Conservation (phyloP, 2,888 invertebrate species). For the Nomada lathburiana region DNA sequence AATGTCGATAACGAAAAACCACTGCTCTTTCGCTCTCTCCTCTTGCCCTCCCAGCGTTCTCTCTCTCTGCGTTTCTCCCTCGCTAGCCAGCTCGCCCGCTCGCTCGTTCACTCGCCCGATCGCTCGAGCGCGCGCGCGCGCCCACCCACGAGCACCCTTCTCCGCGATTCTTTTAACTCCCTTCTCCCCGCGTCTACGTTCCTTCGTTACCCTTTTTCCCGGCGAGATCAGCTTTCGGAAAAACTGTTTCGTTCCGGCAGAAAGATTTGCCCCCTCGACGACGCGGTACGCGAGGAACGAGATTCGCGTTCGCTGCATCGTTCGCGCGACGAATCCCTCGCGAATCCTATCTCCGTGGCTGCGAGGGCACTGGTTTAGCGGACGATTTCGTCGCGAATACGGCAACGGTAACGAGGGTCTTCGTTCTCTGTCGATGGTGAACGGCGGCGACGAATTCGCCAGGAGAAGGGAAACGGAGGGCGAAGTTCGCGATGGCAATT, state of each 20-base stretch:
- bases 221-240: constrained; percentile 66
- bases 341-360: constrained; percentile 50
- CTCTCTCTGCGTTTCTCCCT: constrained; percentile 29
- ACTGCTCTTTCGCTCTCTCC: constrained; percentile 66
- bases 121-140: constrained; percentile 24
- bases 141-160: background rate
- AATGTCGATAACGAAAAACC: constrained; percentile 85
- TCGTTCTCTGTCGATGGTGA: constrained; percentile 21
- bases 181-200: constrained; percentile 16
- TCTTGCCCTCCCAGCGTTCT: constrained; percentile 26
- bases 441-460: constrained; percentile 1
- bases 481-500: background rate
- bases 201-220: constrained; percentile 29
- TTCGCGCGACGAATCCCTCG: constrained; percentile 1
- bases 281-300: constrained; percentile 35
- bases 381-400: constrained; percentile 61
- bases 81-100: constrained; percentile 26
- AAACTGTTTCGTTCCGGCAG: constrained; percentile 46
- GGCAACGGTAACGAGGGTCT: constrained; percentile 7
- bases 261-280: background rate
- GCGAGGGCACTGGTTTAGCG: constrained; percentile 66
- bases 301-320: background rate
- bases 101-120: background rate
- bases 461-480: background rate
- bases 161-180: constrained; percentile 9